Conservation (phyloP, 1,140 invertebrate species). For the Agrypnia vestita region DNA sequence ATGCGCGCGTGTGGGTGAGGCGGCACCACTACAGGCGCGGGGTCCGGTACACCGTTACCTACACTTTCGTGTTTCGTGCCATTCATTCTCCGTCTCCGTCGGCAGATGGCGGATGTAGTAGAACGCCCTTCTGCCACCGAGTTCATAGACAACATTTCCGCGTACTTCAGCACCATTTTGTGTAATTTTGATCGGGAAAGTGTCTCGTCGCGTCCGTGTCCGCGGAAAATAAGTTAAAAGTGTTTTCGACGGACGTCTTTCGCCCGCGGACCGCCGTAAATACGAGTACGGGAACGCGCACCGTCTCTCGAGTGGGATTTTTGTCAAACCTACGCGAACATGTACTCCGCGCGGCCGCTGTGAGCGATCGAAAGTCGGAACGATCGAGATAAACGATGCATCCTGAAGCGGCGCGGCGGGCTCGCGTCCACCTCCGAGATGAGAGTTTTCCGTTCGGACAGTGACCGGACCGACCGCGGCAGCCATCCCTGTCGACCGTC, state of each 20-base stretch:
- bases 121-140: slow-evolving; percentile 42
- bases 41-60: slow-evolving; percentile 47
- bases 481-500: slow-evolving; percentile 22
- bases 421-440: slow-evolving; percentile 17
- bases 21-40: slow-evolving; percentile 13
- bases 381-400: slow-evolving; percentile 45
- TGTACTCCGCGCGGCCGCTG: slow-evolving; percentile 40
- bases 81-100: slow-evolving; percentile 49
- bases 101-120: slow-evolving; percentile 53
- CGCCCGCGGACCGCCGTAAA: background rate
- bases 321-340: slow-evolving; percentile 42
- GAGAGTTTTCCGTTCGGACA: slow-evolving; percentile 20
- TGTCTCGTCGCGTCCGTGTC: slow-evolving; percentile 28
- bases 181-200: slow-evolving; percentile 47
- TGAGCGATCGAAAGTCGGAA: slow-evolving; percentile 47
- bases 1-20: slow-evolving; percentile 21
- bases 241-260: background rate
- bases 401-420: slow-evolving; percentile 19
- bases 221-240: slow-evolving; percentile 25
- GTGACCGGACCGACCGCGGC: slow-evolving; percentile 34
- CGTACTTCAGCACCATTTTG: slow-evolving; percentile 48
- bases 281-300: slow-evolving; percentile 13
- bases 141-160: slow-evolving; percentile 48
- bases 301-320: slow-evolving; percentile 41
- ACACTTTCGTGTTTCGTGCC: slow-evolving; percentile 43